Base-by-base conservation (phyloP, 2,113 vertebrate species). In the Anolis sagrei region DNA sequence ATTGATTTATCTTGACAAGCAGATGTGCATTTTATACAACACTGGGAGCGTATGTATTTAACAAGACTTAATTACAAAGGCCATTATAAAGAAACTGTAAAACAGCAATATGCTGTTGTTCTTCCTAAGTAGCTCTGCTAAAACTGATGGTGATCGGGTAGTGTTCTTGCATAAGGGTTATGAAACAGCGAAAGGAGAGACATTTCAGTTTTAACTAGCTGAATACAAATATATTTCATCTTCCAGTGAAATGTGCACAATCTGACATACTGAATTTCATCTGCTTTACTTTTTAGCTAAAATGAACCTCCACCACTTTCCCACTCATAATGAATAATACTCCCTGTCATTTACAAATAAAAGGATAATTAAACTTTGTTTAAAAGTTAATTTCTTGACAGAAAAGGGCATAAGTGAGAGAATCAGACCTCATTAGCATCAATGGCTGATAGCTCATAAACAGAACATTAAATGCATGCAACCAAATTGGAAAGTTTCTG, bases 341-440 rank as follows among this genome's bases (percentile, higher is more conserved):
- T 92, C n/a, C 29, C 23, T 72, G 16, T 62, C 25, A 27, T 84
- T 88, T 62, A 87, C 73, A 88, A 92, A 87, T 21, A 74, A 88
- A 90, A 82, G 4, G 68, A 21, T 84, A 93, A 90, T 89, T 87
- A 92, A 93, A 34, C 0, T 27, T 94, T 86, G 29, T 8, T 91
- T 91, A 90, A 93, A 92, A 93, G 82, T 89, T 90, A 77, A 89
- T 93, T 92, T 84, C 5, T 14, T 74, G 18, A 82, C 61, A 9
- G 32, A 16, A 85, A 91, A 92, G 54, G 21, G 2, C 29, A 84
- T 21, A 84, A 89, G 62, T 58, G 36, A 79, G 21, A 86, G 7
- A 10, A 7, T 51, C 68, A 74, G 32, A 76, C 23, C 80, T 90
- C 79, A 86, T 88, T 92, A 74, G 61, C 85, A 70, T 81, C 69